Evolutionary conservation across 2,888 invertebrate species (phyloP).

Genomic region (Anticlea derivata): DNA sequence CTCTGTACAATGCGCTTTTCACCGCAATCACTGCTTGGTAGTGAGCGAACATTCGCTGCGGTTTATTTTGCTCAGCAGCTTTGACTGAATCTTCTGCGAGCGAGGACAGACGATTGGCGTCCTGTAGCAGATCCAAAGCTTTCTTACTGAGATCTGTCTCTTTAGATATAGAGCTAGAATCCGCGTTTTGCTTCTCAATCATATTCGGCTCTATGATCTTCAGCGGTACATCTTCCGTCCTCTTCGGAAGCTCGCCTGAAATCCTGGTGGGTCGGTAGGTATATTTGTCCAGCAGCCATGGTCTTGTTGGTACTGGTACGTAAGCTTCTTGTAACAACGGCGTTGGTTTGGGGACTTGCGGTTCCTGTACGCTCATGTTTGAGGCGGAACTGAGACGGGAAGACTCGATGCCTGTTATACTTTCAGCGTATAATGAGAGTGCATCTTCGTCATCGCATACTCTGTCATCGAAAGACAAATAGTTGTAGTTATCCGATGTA

Average conservation of each 20-base stretch:
- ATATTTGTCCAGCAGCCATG: slow-evolving; percentile 4
- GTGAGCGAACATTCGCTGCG: not conserved
- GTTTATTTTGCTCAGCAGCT: not conserved
- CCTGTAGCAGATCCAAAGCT: not conserved
- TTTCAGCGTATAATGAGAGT: slow-evolving; percentile 69
- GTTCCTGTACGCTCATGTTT: slow-evolving; percentile 4
- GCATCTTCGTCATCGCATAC: slow-evolving; percentile 64
- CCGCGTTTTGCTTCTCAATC: slow-evolving; percentile 14
- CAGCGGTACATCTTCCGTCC: not conserved
- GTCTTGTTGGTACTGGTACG: slow-evolving; percentile 1
- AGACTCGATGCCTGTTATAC: slow-evolving; percentile 64
- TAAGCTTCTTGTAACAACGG: not conserved
- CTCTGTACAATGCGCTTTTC: slow-evolving; percentile 47
- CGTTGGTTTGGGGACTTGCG: not conserved
- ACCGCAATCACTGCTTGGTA: slow-evolving; percentile 18
- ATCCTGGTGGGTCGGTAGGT: slow-evolving; percentile 18
- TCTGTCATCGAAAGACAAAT: slow-evolving; percentile 36
- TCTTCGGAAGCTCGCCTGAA: not conserved
- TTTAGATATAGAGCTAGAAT: slow-evolving; percentile 29
- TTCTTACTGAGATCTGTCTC: not conserved
- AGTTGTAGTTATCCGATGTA: slow-evolving; percentile 18
- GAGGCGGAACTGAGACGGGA: slow-evolving; percentile 25
- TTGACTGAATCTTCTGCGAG: not conserved
- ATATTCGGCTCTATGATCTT: slow-evolving; percentile 3
- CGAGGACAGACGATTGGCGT: not conserved